phyloP scores from a whole-genome alignment of 1,140 invertebrate species.

The Penaeus japonicus region DNA sequence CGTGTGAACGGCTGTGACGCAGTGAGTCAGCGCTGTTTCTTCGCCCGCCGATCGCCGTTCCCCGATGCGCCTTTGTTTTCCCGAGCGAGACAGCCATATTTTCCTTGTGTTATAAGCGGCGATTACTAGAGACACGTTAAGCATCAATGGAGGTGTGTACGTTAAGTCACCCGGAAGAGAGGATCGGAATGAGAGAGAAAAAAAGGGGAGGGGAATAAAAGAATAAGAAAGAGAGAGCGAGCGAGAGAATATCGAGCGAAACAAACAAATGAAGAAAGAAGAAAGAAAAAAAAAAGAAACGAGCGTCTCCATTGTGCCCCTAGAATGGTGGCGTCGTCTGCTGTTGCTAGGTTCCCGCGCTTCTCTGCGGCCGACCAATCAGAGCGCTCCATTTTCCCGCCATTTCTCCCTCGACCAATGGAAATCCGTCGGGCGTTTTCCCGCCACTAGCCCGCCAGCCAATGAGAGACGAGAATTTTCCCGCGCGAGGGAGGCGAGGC shows the following conservation, averaged over 20 bases:
- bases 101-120: no score
- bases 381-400: background rate
- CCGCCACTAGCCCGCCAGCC: background rate
- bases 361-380: background rate
- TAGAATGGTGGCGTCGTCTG: background rate
- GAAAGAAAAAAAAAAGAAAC: background rate
- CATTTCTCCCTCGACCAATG: background rate
- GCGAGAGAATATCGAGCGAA: background rate
- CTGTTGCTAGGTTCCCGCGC: constrained; percentile 8
- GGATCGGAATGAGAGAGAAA: no score
- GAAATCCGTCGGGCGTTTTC: background rate
- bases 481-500: background rate
- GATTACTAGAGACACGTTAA: no score
- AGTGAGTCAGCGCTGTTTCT: no score
- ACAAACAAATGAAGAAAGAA: background rate
- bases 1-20: no score
- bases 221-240: background rate
- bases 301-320: background rate
- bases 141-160: no score
- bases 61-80: no score
- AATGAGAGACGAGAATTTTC: background rate
- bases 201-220: background rate
- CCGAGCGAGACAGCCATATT: no score
- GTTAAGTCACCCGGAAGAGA: no score
- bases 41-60: no score